A percentile compares a stretch with the other conserved stretches of the same genome.
phyloP scores from a whole-genome alignment of 2,797 vertebrate species.

The Megaceryle alcyon region DNA sequence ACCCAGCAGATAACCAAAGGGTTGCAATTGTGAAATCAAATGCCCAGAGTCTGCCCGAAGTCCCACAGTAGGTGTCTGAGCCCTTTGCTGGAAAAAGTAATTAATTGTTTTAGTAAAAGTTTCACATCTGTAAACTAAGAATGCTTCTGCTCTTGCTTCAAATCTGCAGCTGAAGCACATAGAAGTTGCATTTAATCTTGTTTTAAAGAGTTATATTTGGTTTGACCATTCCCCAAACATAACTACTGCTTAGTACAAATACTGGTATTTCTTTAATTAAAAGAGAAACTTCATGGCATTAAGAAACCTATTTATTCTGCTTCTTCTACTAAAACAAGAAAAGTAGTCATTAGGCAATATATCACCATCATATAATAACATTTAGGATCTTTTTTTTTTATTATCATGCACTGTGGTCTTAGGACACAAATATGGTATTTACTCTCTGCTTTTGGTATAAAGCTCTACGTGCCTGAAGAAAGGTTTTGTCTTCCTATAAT shows the following conservation, averaged over 20 bases:
- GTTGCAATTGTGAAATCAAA: neutral
- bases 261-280: neutral
- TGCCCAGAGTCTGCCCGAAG: neutral
- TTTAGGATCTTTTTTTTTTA: neutral
- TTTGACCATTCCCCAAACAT: neutral
- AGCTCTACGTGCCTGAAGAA: neutral
- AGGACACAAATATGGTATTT: neutral
- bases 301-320: neutral
- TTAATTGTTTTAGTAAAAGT: neutral
- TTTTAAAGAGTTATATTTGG: neutral
- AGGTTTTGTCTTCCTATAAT: neutral
- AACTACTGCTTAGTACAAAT: neutral
- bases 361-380: neutral
- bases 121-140: neutral
- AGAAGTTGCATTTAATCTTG: neutral
- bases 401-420: neutral
- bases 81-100: neutral
- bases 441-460: slow-evolving; percentile 26
- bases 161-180: neutral
- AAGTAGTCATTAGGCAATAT: neutral
- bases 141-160: neutral
- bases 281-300: neutral
- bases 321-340: slow-evolving; percentile 4
- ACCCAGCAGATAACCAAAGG: neutral
- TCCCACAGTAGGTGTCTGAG: neutral